phyloP scores from a whole-genome alignment of 1,140 invertebrate genomes.

The Trichoplusia ni region DNA sequence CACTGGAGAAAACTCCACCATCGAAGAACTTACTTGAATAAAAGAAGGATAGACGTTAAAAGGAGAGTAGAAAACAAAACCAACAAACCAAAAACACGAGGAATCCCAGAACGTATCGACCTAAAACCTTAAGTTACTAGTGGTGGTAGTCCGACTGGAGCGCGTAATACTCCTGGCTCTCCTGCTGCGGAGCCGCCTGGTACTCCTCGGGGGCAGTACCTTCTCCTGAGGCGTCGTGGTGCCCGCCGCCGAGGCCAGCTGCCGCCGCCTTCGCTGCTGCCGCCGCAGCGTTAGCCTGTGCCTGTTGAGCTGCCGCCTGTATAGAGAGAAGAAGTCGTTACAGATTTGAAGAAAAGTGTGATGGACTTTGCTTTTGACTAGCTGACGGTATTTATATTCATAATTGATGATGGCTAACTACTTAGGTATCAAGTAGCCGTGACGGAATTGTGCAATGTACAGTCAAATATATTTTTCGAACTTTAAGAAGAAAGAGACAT shows the following conservation, averaged over 20 bases:
- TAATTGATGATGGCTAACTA: too few relatives aligned
- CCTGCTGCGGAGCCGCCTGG: slow-evolving; percentile 49
- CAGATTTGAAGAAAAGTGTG: background rate
- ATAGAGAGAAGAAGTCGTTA: slow-evolving; percentile 3
- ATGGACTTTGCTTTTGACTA: too few relatives aligned
- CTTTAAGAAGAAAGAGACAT: too few relatives aligned
- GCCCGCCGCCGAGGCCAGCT: slow-evolving; percentile 57
- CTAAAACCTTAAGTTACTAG: slow-evolving; percentile 63
- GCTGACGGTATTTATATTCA: too few relatives aligned
- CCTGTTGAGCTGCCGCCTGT: slow-evolving; percentile 71
- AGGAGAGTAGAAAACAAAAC: background rate
- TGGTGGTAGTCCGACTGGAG: slow-evolving; percentile 69
- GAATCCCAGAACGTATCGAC: slow-evolving; percentile 29
- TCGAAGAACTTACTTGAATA: background rate
- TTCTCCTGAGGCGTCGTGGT: slow-evolving; percentile 67
- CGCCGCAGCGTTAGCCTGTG: slow-evolving; percentile 68
- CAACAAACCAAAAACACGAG: background rate
- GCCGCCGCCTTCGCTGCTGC: slow-evolving; percentile 74
- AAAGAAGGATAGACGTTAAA: background rate
- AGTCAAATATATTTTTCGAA: too few relatives aligned
- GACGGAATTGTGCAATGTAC: too few relatives aligned
- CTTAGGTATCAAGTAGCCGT: too few relatives aligned
- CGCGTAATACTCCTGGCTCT: slow-evolving; percentile 61
- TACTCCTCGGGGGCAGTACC: slow-evolving; percentile 71
- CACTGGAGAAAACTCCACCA: too few relatives aligned